Percentiles rank a stretch among this genome's conserved stretches.
These are phyloP conservation scores for Acipenser oxyrinchus DNA, from an alignment of 2,797 vertebrate species.

Conservation along the genomic window DNA sequence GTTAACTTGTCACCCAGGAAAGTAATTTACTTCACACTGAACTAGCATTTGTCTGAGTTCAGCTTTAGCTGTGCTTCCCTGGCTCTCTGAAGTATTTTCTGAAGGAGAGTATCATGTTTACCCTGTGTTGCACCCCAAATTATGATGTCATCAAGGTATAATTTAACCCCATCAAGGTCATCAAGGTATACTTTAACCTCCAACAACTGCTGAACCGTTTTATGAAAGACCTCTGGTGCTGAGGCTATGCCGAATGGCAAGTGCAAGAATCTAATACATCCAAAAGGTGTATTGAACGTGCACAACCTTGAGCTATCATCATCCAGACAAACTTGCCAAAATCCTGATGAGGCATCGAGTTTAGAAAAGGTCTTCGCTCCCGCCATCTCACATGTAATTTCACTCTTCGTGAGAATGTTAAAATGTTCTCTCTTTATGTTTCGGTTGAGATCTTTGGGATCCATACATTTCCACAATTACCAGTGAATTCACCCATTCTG, in stretches of 20 bases:
- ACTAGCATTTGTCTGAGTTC: background rate
- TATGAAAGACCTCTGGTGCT: too few relatives aligned
- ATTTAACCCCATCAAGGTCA: background rate
- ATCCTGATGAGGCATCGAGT: background rate
- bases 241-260: too few relatives aligned
- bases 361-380: background rate
- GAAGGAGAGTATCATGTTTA: background rate
- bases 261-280: too few relatives aligned
- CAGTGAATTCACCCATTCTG: background rate
- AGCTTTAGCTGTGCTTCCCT: background rate
- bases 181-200: background rate
- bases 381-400: background rate
- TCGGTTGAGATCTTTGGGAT: background rate
- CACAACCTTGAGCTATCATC: background rate
- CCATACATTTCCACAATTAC: background rate
- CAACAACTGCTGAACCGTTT: background rate
- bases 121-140: background rate
- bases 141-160: background rate
- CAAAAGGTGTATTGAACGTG: background rate
- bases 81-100: background rate
- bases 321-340: background rate
- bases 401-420: background rate
- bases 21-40: background rate
- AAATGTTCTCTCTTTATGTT: constrained; percentile 1
- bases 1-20: too few relatives aligned